Evolutionary conservation across 2,113 vertebrate genomes (phyloP), one percentile per base, ranked within the genome.

Genomic region (Gavialis gangeticus): DNA sequence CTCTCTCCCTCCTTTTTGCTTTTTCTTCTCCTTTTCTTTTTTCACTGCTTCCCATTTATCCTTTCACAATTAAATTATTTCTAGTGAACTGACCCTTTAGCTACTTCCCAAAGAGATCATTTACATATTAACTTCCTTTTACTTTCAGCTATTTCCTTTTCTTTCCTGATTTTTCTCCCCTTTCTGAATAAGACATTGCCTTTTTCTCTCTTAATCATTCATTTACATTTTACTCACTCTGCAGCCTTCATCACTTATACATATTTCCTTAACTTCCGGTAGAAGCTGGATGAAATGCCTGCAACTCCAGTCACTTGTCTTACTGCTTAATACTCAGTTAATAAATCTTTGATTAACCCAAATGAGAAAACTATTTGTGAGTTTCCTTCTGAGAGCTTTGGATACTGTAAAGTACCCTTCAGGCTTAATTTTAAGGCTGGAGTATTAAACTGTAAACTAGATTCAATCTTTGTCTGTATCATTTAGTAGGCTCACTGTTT

Each of bases 231-330:
- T 93, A 58, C 89, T 84, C 57, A 71, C 5, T 80, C 91, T 78
- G 59, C 55, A 56, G 46, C 30, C 54, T 67, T 87, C 5, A 3
- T 1, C 89, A 94, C 30, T 75, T 55, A 5, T 55, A 46, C 96
- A 63, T 89, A 12, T 91, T 95, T 97, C 96, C 67, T 94, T 95
- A 95, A 93, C 87, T 93, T 55, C 55, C 13, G 67, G 7, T 85
- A 77, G 91, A 79, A 89, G 28, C 84, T 89, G 82, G 86, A 95
- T 92, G 95, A 88, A 92, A 37, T 19, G 30, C 76, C 94, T 86
- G 75, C 58, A 88, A 3, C 5, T 88, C 30, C 57, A 82, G 34
- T 54, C 1, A 7, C 4, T 55, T 60, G 18, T n/a, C 54, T 75
- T 92, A 85, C 64, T 78, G 28, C 62, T 22, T 27, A 12, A 4